Evolutionary conservation across 2,888 invertebrate genomes (phyloP), one percentile per base, ranked within the genome.

Genomic region (Malthinus seriepunctatus): DNA sequence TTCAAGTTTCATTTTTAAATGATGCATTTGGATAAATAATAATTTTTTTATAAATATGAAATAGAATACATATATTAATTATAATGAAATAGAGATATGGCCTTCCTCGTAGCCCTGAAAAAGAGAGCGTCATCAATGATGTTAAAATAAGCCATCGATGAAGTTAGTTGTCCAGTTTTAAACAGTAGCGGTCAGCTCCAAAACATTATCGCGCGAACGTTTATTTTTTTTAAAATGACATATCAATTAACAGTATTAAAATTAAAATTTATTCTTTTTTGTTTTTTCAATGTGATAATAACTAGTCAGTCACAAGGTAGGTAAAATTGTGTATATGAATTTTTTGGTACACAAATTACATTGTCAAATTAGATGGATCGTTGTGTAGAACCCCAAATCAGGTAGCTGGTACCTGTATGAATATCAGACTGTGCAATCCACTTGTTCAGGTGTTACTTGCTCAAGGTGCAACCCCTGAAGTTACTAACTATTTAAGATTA

Each of bases 401-500:
- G 14, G 76, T 77, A 54, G 60, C 65, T 1, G 88, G 88, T 3
- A 65, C 60, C 8, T 89, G 89, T 66, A 70, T 81, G 2, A 79
- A 79, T 44, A 79, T 88, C 15, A 76, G 75, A 55, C 66, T 72
- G 5, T 89, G 89, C 66, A 72, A 77, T 0, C 71, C 75, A 0
- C 72, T 88, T n/a, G 56, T 84, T 23, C 69, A 73, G 1, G 57
- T 88, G 6, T 69, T 85, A 31, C 73, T 78, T 62, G 76, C 78
- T 6, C 76, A 82, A 50, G 75, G 79, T 10, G 31, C 51, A 34
- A 66, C 71, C 56, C 80, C 82, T 0, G 77, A 76, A 0, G 80
- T 82, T 0, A 80, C 82, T 1, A 73, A 76, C 45, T 77, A 82
- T 59, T 75, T 93, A 49, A 80, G 87, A 52, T 80, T 80, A 45